Percentiles rank a stretch among this genome's conserved stretches.
Conservation (phyloP, 2,113 vertebrate species). For the Camelus bactrianus region DNA sequence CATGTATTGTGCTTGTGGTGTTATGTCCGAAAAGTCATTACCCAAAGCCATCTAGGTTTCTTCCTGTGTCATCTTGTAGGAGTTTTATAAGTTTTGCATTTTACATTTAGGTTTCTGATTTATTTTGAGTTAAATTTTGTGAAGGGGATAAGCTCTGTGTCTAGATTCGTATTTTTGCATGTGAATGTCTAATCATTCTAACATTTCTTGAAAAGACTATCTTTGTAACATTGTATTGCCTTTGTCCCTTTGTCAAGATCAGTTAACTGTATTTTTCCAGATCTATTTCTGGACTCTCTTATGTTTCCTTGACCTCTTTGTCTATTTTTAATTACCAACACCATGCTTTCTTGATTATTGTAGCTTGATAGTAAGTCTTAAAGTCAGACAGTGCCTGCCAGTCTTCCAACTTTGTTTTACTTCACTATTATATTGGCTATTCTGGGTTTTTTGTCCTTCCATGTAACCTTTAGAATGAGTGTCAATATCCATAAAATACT, state of each 20-base stretch:
- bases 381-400: not conserved
- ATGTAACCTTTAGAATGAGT: not conserved
- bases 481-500: not conserved
- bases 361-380: not conserved
- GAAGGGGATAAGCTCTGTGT: not conserved
- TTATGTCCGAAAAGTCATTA: not conserved
- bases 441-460: not conserved
- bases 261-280: not conserved
- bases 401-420: not conserved
- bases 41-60: not conserved
- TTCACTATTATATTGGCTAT: not conserved
- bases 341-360: not conserved
- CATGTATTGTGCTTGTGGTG: not conserved
- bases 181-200: not conserved
- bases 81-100: not conserved
- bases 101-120: not conserved
- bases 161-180: not conserved
- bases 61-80: not conserved
- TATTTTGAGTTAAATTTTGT: constrained; percentile 1
- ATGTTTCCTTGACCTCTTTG: not conserved
- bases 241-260: not conserved
- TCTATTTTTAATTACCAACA: not conserved
- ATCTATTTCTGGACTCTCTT: not conserved
- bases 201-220: not conserved
- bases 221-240: not conserved